Evolutionary conservation across 2,113 vertebrate species (phyloP).

Genomic region (Sander lucioperca): DNA sequence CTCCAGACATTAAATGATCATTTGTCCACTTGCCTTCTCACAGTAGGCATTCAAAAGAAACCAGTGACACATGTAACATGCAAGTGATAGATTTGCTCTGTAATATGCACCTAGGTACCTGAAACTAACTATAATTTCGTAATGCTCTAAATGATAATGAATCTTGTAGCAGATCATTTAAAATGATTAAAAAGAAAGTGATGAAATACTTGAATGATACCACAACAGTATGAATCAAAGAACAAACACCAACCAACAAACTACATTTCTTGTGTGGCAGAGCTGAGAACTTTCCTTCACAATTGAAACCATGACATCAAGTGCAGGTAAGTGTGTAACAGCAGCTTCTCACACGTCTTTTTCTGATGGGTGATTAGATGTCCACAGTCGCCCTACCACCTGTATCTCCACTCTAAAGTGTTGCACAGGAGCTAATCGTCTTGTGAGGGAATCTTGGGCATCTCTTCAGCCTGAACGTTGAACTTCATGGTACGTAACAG

Average conservation of each 20-base stretch:
- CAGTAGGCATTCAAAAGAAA: conserved; percentile 10
- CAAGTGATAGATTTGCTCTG: neutral
- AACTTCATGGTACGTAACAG: conserved; percentile 54
- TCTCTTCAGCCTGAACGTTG: conserved; percentile 46
- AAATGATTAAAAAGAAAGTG: neutral
- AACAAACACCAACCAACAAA: neutral
- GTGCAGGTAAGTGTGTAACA: neutral
- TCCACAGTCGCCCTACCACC: neutral
- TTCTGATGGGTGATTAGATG: conserved; percentile 6
- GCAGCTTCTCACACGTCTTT: conserved; percentile 7
- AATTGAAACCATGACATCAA: neutral
- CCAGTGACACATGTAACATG: neutral
- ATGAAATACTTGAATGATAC: neutral
- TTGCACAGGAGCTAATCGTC: conserved; percentile 38
- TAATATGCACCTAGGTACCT: neutral
- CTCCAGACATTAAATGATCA: neutral
- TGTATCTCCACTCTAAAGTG: conserved; percentile 14
- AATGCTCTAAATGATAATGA: neutral
- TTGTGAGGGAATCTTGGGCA: conserved; percentile 41
- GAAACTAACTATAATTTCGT: neutral
- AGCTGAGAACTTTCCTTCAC: neutral
- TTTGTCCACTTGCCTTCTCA: conserved; percentile 1
- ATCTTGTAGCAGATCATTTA: neutral
- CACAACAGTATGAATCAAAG: neutral
- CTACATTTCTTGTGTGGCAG: neutral